Conservation (phyloP, 2,113 vertebrate species). For the Mustelus asterias region DNA sequence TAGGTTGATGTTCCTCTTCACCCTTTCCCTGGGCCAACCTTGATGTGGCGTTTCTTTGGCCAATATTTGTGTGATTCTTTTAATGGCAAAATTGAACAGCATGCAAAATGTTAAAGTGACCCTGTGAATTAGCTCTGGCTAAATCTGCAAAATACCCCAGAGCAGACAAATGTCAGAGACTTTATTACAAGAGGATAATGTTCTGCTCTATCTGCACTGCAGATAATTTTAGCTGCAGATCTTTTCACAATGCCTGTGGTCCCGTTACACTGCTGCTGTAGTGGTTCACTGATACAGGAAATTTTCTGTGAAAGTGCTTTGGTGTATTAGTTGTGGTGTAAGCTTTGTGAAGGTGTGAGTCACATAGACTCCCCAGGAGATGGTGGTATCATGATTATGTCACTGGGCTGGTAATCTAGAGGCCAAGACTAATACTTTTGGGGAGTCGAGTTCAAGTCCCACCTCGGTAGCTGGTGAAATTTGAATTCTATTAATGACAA, state of each 20-base stretch:
- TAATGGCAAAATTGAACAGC: not conserved
- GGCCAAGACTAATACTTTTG: not conserved
- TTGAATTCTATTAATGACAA: not conserved
- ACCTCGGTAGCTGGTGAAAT: not conserved
- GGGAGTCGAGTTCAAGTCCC: no score
- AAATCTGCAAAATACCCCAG: not conserved
- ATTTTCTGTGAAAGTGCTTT: not conserved
- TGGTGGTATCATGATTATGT: not conserved
- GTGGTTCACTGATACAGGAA: not conserved
- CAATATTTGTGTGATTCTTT: not conserved
- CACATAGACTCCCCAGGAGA: not conserved
- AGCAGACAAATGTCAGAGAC: not conserved
- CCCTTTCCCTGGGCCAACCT: not conserved
- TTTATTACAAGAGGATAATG: not conserved
- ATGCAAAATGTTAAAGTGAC: not conserved
- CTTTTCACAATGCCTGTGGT: not conserved
- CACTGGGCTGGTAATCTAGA: no score
- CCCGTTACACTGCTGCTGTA: not conserved
- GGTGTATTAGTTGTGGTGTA: not conserved
- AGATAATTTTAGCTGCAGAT: not conserved
- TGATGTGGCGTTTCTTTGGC: not conserved
- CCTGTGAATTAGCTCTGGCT: not conserved
- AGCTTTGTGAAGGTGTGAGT: not conserved
- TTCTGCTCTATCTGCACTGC: not conserved
- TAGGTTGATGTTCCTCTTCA: not conserved